Evolutionary conservation across 1,140 invertebrate genomes (phyloP), one percentile per base, ranked within the genome.

Genomic region (Calliphora vicina): DNA sequence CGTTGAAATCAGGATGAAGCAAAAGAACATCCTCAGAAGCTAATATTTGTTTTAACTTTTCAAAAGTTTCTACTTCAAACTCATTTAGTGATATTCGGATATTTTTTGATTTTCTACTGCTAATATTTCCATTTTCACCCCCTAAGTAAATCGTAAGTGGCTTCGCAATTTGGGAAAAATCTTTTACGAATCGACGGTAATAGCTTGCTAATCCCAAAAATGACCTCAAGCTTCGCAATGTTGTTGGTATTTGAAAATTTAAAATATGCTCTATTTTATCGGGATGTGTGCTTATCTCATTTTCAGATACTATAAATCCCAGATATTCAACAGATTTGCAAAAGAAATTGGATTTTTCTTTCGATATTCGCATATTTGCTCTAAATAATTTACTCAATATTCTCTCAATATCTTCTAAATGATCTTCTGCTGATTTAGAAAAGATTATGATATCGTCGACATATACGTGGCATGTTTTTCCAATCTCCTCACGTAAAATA

Each of bases 261-360:
- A n/a, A n/a, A n/a, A n/a, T n/a, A n/a, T n/a, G n/a, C n/a, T n/a
- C n/a, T n/a, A n/a, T n/a, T n/a, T n/a, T n/a, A n/a, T n/a, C n/a
- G n/a, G n/a, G n/a, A n/a, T n/a, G n/a, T n/a, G n/a, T n/a, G n/a
- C n/a, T n/a, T n/a, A n/a, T n/a, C n/a, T n/a, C n/a, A n/a, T n/a
- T n/a, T n/a, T n/a, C n/a, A n/a, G n/a, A 83, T 45, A 25, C 20
- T 43, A 23, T 43, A 20, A 78, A 78, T 43, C 83, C 83, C 17
- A 84, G 67, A 80, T 73, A 85, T 72, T 84, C 26, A 15, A 84
- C 76, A 20, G 89, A 43, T 88, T 84, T 17, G 73, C 82, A 61
- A 86, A 86, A 89, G 23, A 92, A 92, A 42, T 90, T 81, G 72
- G 87, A 91, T 86, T 92, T 92, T 82, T 78, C 84, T 17, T 17